phyloP scores from a whole-genome alignment of 2,113 vertebrate genomes.

The Gobio gobio region DNA sequence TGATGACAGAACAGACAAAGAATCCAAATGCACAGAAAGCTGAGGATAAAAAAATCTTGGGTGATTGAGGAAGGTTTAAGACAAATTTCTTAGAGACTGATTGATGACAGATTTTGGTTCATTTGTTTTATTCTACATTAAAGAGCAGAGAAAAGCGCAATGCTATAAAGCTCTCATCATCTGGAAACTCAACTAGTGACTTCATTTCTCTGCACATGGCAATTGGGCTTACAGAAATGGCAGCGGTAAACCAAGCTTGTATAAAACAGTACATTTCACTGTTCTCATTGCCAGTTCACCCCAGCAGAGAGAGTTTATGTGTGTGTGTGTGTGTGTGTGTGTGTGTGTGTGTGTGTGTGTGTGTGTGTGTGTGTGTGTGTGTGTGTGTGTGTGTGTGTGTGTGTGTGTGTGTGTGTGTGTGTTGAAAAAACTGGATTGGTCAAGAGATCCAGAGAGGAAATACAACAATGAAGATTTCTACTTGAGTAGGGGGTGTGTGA shows the following conservation, averaged over 20 bases:
- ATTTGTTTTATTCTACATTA: slow-evolving; percentile 25
- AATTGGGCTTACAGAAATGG: slow-evolving; percentile 9
- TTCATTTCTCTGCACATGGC: slow-evolving; percentile 14
- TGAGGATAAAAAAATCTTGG: neutral
- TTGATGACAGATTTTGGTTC: slow-evolving; percentile 4
- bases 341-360: too few species aligned
- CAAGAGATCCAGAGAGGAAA: too few species aligned
- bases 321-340: too few species aligned
- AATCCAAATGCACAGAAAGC: neutral
- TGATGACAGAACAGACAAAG: neutral
- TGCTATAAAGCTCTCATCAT: slow-evolving; percentile 23
- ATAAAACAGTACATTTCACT: slow-evolving; percentile 3
- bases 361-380: too few species aligned
- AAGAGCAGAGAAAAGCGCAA: slow-evolving; percentile 21
- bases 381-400: too few species aligned
- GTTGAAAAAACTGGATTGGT: too few species aligned
- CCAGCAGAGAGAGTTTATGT: neutral
- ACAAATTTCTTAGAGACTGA: neutral
- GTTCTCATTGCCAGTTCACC: slow-evolving; percentile 22
- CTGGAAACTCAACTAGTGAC: neutral
- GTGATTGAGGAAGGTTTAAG: neutral
- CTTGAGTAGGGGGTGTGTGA: too few species aligned
- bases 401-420: too few species aligned
- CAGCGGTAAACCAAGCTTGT: slow-evolving; percentile 18
- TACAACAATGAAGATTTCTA: too few species aligned